phyloP scores from a whole-genome alignment of 2,113 vertebrate species.

The Thalassarche chlororhynchos region DNA sequence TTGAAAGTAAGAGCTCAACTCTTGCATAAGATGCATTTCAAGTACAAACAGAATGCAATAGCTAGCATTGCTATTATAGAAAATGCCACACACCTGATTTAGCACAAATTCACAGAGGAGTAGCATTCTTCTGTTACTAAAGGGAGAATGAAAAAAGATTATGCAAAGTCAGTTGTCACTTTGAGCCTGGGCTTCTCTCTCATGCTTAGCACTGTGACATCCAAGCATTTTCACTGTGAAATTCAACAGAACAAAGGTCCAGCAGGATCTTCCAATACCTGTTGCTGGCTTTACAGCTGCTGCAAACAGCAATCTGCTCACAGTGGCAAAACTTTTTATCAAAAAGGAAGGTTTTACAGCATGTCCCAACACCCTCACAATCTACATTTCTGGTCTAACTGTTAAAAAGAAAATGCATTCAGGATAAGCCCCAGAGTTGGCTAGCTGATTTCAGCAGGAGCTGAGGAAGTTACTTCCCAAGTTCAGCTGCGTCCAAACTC shows the following conservation, averaged over 20 bases:
- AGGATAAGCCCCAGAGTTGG: not conserved
- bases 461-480: not conserved
- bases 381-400: not conserved
- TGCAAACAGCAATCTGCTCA: not conserved
- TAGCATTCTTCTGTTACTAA: not conserved
- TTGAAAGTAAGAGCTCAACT: not conserved
- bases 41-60: not conserved
- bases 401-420: not conserved
- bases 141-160: not conserved
- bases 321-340: not conserved
- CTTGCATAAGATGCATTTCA: not conserved
- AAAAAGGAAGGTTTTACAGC: not conserved
- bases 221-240: not conserved
- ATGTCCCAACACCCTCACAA: not conserved
- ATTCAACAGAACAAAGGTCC: not conserved
- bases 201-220: not conserved
- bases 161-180: not conserved
- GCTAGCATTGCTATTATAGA: not conserved
- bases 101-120: not conserved
- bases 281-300: not conserved
- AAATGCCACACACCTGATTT: not conserved
- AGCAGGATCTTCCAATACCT: not conserved
- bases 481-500: not conserved
- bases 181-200: not conserved
- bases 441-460: not conserved